Percentiles rank a stretch among this genome's conserved stretches.
Evolutionary conservation across 2,797 vertebrate genomes (phyloP).

Genomic region (Furcifer pardalis): DNA sequence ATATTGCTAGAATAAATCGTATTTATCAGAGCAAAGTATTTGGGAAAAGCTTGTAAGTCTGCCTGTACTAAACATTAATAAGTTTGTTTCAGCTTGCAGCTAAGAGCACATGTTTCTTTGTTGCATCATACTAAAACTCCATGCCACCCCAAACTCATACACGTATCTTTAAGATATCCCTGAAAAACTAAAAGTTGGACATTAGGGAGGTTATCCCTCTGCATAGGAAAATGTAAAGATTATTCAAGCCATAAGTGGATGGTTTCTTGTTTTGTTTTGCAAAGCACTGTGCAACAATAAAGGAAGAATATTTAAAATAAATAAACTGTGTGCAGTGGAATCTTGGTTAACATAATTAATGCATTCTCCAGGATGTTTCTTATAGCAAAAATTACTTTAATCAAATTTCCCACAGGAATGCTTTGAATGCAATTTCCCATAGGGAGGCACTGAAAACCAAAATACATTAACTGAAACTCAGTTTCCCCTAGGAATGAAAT

Average conservation of each 20-base stretch:
- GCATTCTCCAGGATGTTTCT: too few species aligned
- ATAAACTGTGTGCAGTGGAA: too few species aligned
- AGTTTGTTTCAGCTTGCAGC: not conserved
- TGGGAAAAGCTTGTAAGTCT: not conserved
- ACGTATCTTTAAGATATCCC: not conserved
- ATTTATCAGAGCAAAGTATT: accelerated
- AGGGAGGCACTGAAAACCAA: too few species aligned
- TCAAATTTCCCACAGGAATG: too few species aligned
- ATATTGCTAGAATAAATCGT: not conserved
- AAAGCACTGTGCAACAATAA: not conserved
- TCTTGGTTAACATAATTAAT: too few species aligned
- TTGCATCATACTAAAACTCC: not conserved
- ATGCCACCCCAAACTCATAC: not conserved
- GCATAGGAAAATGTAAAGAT: too few species aligned
- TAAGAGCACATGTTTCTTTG: not conserved
- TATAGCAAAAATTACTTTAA: too few species aligned
- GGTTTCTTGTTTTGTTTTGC: too few species aligned
- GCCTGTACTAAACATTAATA: not conserved
- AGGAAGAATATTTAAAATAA: not conserved
- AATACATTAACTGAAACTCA: too few species aligned
- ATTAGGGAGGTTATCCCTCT: not conserved
- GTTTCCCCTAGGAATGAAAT: too few species aligned
- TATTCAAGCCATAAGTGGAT: not conserved
- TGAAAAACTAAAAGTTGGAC: not conserved
- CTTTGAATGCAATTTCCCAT: too few species aligned